Conservation (phyloP, 92 coral and sea anemone genomes). For the Parazoanthus atlanticus region DNA sequence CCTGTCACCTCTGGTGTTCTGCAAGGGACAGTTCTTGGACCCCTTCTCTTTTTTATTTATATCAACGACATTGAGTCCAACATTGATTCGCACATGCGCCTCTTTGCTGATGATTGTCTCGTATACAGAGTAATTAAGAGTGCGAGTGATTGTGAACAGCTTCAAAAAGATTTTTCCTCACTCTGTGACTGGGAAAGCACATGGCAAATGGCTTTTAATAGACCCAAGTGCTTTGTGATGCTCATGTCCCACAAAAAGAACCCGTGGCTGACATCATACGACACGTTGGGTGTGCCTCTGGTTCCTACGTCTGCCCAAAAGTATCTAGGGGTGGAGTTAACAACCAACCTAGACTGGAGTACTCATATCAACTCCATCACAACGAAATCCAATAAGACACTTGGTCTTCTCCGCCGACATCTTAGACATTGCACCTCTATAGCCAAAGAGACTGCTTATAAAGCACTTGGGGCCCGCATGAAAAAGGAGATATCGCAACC, state of each 20-base stretch:
- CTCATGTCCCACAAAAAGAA: neutral
- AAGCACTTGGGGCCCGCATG: neutral
- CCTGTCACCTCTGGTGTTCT: no score
- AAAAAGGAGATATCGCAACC: constrained; percentile 1
- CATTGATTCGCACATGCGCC: no score
- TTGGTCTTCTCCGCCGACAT: neutral
- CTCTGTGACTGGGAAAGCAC: neutral
- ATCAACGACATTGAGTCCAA: no score
- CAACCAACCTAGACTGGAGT: neutral
- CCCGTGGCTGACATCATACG: constrained; percentile 8
- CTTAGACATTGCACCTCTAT: neutral
- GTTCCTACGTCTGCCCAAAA: constrained; percentile 5
- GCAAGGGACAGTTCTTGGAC: no score
- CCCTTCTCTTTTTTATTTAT: no score
- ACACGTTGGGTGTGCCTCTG: constrained; percentile 26
- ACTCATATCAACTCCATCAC: no score
- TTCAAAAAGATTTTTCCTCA: no score
- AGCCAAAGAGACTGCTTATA: neutral
- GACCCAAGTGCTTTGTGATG: neutral
- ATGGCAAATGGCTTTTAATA: neutral
- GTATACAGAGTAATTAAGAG: neutral
- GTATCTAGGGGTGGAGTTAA: constrained; percentile 13
- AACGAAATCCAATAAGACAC: no score
- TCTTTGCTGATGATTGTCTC: constrained; percentile 1
- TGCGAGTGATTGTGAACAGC: constrained; percentile 3